Base-by-base conservation (phyloP, 1,140 invertebrate species). In the Neocloeon triangulifer region DNA sequence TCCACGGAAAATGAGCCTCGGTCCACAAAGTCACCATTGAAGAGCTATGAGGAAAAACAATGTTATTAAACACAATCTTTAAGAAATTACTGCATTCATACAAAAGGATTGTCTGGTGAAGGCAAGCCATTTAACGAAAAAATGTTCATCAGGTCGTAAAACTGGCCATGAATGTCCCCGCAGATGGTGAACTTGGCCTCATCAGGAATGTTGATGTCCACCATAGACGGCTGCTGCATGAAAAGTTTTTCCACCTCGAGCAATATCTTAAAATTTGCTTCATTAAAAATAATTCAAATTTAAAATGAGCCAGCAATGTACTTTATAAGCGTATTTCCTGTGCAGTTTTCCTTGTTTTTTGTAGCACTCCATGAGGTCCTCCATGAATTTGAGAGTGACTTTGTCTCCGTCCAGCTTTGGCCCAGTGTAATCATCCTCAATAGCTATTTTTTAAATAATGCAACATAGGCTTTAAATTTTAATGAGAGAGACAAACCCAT, bases 141-240 rank as follows among this genome's bases (percentile, higher is more conserved):
- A 41, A 99, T 95, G 58, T 99, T 95, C 59, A 95, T 68, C 27
- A 99, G 57, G 61, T 99, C 95, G 56, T 91, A 99, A 59, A 73
- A 99, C 56, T 99, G 95, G 15, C 95, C 95, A 55, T 99, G 94
- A 43, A 99, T 89, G 56, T 99, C 95, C n/a, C 95, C 95, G 58
- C 94, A 98, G 31, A 99, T 77, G 19, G 94, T 99, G 53, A 99
- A 98, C 61, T 97, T 97, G 29, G 72, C 63, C 25, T 79, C 66
- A 50, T 81, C 73, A 5, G 73, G 70, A 40, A 98, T 78, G 37
- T 60, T 62, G 27, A 98, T 77, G 48, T 98, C 79, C 0, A 98
- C 70, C 38, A 98, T 57, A 25, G 84, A 80, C 19, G 86, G 78
- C 46, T 81, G 77, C 33, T 62, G 63, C 56, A 72, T 70, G 44